Base-by-base conservation (phyloP, 2,797 vertebrate genomes). In the Muscicapa comitata region DNA sequence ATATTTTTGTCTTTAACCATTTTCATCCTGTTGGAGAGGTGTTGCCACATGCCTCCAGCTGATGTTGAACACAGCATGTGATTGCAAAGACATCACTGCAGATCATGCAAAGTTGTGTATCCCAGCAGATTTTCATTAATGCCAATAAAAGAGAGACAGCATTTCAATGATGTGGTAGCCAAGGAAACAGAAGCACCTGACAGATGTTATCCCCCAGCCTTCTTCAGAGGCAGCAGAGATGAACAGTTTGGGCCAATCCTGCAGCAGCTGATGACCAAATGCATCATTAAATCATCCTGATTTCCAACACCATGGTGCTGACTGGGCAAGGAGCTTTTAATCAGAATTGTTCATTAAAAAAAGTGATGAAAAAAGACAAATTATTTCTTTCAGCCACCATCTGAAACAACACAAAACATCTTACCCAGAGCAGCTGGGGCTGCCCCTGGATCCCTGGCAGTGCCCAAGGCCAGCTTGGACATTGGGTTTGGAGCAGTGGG, bases 141-240 rank as follows among this genome's bases (percentile, higher is more conserved):
- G 78, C 84, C 85, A 94, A 42, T 86, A 84, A 86, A 88, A 65
- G 28, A 65, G 28, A 62, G 47, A 63, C 23, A 17, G 89, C 63
- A 67, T 75, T 94, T 75, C 51, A 84, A 33, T 71, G 35, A 79
- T n/a, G 59, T 57, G 55, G 91, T 73, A 96, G 73, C 75, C 91
- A 94, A 86, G 93, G 93, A 92, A 96, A 92, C 85, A 42, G 73
- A 40, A 62, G 73, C 37, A 77, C 72, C 78, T 90, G 89, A 15
- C 38, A 80, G 83, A 42, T 24, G 70, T 51, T 53, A 18, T n/a
- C 59, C 59, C 58, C 61, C 48, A 33, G 40, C 55, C 45, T 63
- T 24, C 71, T 68, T 29, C 48, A 31, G 42, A 53, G 17, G 62
- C 68, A 74, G 74, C 58, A 3, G 0, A 17, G 6, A 15, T 0